A percentile compares a stretch with the other conserved stretches of the same genome.
Conservation (phyloP, 2,797 vertebrate species). For the Rhodeus uyekii region DNA sequence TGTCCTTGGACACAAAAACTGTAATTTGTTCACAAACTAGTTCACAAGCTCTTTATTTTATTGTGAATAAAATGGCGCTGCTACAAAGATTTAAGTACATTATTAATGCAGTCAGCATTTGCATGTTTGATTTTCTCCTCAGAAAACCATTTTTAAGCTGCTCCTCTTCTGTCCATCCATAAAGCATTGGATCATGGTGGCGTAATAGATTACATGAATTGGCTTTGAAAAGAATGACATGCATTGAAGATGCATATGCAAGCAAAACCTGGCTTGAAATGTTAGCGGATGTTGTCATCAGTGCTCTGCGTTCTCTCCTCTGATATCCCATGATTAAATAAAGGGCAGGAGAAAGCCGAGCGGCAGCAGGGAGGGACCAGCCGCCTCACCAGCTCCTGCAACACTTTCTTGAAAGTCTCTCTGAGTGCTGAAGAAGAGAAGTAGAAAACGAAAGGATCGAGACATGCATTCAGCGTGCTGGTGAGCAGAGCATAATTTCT, state of each 20-base stretch:
- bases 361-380: not conserved
- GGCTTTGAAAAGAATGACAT: no score
- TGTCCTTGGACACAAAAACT: no score
- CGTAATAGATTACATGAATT: not conserved
- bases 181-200: not conserved
- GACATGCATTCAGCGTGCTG: slow-evolving; percentile 72
- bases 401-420: slow-evolving; percentile 50
- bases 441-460: slow-evolving; percentile 79
- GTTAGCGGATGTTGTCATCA: slow-evolving; percentile 42
- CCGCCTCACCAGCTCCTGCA: slow-evolving; percentile 6
- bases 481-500: slow-evolving; percentile 66
- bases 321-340: not conserved
- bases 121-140: not conserved
- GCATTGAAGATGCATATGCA: not conserved
- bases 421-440: slow-evolving; percentile 73
- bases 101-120: not conserved
- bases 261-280: not conserved
- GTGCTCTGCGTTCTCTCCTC: slow-evolving; percentile 55
- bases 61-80: not conserved
- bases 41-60: not conserved
- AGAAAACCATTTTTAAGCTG: not conserved
- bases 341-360: not conserved
- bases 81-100: not conserved
- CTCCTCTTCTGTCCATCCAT: not conserved
- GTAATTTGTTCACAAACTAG: not conserved